Evolutionary conservation across 2,113 vertebrate genomes (phyloP).

Genomic region (Sinocyclocheilus maitianheensis): DNA sequence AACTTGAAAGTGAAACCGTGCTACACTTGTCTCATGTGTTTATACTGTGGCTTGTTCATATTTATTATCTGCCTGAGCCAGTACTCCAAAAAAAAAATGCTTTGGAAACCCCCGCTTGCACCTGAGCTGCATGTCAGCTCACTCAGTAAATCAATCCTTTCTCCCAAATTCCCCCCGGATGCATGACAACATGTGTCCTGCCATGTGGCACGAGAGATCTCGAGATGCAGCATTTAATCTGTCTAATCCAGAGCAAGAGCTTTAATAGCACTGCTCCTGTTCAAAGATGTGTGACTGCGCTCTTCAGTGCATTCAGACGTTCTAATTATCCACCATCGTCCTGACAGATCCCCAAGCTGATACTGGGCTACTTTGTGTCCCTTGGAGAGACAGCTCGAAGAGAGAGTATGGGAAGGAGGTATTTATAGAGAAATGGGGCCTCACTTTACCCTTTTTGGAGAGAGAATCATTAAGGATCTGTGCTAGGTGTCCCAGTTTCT

Average conservation of each 20-base stretch:
- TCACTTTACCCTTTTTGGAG: constrained; percentile 81
- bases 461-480: constrained; percentile 80
- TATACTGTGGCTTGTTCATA: background rate
- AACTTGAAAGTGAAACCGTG: background rate
- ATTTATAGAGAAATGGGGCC: constrained; percentile 84
- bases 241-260: constrained; percentile 73
- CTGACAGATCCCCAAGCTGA: constrained; percentile 68
- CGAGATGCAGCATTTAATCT: constrained; percentile 73
- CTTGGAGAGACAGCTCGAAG: constrained; percentile 76
- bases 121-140: background rate
- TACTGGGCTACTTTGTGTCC: constrained; percentile 79
- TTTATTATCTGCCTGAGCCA: background rate
- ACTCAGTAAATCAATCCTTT: constrained; percentile 30
- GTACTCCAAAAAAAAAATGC: background rate
- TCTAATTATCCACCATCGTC: constrained; percentile 74
- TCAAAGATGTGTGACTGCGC: constrained; percentile 57
- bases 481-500: constrained; percentile 80
- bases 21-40: background rate
- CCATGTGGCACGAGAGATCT: constrained; percentile 58
- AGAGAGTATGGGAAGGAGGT: constrained; percentile 67
- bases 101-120: background rate
- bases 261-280: constrained; percentile 69
- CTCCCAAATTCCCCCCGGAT: constrained; percentile 19
- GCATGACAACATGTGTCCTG: constrained; percentile 61
- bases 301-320: constrained; percentile 61